These are phyloP conservation scores for Phyllotreta striolata DNA, from an alignment of 2,888 invertebrate genomes.

Conservation along the genomic window DNA sequence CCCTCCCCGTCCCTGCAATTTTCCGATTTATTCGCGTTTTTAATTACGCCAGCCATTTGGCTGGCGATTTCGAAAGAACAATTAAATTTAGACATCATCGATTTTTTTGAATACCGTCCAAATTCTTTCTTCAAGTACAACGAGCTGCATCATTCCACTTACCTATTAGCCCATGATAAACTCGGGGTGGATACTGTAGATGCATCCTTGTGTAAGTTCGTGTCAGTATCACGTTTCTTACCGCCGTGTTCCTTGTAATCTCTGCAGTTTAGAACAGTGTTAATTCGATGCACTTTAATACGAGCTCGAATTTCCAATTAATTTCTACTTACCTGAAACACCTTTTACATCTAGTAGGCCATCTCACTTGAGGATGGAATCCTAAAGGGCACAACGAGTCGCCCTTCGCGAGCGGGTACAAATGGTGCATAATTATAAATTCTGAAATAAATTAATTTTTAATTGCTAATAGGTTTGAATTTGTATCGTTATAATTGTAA, in stretches of 20 bases:
- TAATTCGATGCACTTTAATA: not conserved
- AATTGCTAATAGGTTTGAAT: too few relatives aligned
- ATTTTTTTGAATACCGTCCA: conserved; percentile 15
- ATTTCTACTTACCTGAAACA: conserved; percentile 74
- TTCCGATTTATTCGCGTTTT: not conserved
- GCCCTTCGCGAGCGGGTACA: conserved; percentile 81
- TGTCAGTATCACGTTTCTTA: conserved; percentile 73
- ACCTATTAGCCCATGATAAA: conserved; percentile 71
- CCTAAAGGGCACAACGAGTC: conserved; percentile 91
- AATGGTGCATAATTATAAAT: conserved; percentile 69
- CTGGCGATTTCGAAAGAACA: not conserved
- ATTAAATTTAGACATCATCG: not conserved
- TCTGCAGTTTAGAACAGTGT: conserved; percentile 58
- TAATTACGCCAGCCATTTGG: not conserved
- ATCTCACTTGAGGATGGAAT: conserved; percentile 93
- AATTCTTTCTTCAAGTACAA: conserved; percentile 4
- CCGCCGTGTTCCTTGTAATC: conserved; percentile 91
- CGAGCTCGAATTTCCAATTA: not conserved
- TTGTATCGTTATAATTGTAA: too few relatives aligned
- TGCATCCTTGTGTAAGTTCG: conserved; percentile 62
- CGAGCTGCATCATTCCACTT: conserved; percentile 29
- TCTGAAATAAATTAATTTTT: conserved; percentile 28
- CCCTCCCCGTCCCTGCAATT: conserved; percentile 46
- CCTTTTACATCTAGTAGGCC: conserved; percentile 92
- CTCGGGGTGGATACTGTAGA: conserved; percentile 81